A percentile compares a stretch with the other conserved stretches of the same genome.
Evolutionary conservation across 1,140 invertebrate species (phyloP).

Genomic region (Bombyx mandarina): DNA sequence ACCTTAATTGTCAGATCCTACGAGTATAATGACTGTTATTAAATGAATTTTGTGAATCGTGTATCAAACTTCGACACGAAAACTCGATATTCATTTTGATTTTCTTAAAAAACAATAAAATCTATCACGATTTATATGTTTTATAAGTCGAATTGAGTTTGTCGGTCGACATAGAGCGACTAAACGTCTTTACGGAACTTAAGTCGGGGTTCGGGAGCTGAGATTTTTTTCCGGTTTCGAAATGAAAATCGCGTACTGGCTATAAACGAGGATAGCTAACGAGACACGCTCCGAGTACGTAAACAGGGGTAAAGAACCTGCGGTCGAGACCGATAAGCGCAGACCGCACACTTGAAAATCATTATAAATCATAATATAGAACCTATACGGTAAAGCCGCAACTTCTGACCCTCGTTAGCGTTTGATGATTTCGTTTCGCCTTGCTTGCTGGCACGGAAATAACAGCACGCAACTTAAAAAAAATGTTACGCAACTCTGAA

Average conservation of each 20-base stretch:
- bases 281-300: conserved; percentile 3
- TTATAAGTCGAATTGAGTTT: too few relatives aligned
- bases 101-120: too few relatives aligned
- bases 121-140: too few relatives aligned
- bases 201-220: too few relatives aligned
- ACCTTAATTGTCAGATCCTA: too few relatives aligned
- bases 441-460: background rate
- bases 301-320: conserved; percentile 50
- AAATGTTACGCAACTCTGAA: conserved; percentile 1
- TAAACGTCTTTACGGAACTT: too few relatives aligned
- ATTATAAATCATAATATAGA: conserved; percentile 44
- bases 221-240: background rate
- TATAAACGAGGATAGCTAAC: background rate
- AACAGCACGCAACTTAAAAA: background rate
- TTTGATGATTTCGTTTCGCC: conserved; percentile 17
- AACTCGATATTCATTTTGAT: too few relatives aligned
- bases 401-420: conserved; percentile 44
- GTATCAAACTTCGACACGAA: too few relatives aligned
- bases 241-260: background rate
- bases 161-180: too few relatives aligned
- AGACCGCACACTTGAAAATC: conserved; percentile 37
- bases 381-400: conserved; percentile 28
- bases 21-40: too few relatives aligned
- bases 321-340: conserved; percentile 39
- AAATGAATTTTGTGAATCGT: too few relatives aligned